phyloP scores from a whole-genome alignment of 2,888 invertebrate species.

The Ichneumoninae sp. region DNA sequence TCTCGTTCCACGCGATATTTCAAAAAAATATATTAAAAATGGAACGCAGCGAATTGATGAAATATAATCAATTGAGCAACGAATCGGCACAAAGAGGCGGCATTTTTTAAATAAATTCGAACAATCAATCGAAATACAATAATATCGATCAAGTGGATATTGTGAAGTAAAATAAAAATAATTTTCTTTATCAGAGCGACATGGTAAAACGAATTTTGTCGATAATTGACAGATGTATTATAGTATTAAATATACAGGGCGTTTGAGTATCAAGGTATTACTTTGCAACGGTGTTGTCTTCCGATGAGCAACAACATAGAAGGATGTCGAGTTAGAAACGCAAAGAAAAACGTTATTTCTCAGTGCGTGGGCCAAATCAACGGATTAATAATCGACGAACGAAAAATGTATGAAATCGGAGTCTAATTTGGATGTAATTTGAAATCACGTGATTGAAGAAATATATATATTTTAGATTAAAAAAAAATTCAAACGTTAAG shows the following conservation, averaged over 20 bases:
- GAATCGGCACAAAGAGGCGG: conserved; percentile 37
- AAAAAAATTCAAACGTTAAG: conserved; percentile 5
- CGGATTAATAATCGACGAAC: background rate
- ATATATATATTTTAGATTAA: conserved; percentile 14
- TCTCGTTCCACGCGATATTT: conserved; percentile 6
- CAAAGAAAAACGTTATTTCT: background rate
- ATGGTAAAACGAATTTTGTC: conserved; percentile 32
- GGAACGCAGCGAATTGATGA: conserved; percentile 32
- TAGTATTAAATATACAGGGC: conserved; percentile 38
- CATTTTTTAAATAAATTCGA: conserved; percentile 25
- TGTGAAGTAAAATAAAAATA: conserved; percentile 25
- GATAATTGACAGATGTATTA: conserved; percentile 46
- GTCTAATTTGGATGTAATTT: conserved; percentile 44
- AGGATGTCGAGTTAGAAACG: background rate
- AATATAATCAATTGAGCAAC: conserved; percentile 24
- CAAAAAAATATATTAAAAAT: background rate
- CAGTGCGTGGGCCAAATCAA: background rate
- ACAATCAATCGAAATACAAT: conserved; percentile 39
- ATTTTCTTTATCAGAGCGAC: conserved; percentile 10
- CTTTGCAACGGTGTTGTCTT: conserved; percentile 43
- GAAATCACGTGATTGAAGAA: conserved; percentile 49
- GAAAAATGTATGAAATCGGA: background rate
- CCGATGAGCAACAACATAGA: background rate
- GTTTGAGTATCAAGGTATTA: conserved; percentile 49
- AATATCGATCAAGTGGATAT: conserved; percentile 40